These are phyloP conservation scores for Manis pentadactyla DNA, from an alignment of 2,797 vertebrate species.

Conservation along the genomic window DNA sequence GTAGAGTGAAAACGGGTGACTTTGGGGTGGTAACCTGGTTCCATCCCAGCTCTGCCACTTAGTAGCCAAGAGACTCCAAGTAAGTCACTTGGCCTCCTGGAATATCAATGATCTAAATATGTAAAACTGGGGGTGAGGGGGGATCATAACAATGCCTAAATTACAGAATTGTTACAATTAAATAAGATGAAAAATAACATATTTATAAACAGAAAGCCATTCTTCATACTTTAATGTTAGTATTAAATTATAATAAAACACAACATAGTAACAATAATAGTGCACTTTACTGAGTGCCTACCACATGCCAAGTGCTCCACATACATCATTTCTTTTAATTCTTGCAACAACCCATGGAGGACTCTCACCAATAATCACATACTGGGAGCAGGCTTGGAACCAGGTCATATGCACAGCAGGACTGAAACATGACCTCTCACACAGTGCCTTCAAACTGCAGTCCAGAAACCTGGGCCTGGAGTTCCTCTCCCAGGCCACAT, in stretches of 20 bases:
- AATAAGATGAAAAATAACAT: conserved; percentile 7
- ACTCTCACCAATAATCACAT: neutral
- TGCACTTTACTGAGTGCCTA: neutral
- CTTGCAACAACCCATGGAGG: neutral
- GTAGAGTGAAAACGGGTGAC: neutral
- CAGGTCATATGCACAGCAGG: neutral
- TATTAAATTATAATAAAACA: neutral
- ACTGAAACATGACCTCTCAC: neutral
- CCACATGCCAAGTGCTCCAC: neutral
- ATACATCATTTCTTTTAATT: conserved; percentile 11
- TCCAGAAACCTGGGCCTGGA: neutral
- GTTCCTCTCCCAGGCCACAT: neutral
- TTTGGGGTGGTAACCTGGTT: neutral
- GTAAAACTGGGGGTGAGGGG: neutral
- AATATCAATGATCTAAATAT: neutral
- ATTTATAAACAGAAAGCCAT: conserved; percentile 3
- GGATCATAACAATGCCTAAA: neutral
- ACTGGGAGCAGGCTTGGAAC: neutral
- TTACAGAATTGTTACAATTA: neutral
- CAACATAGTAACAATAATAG: neutral
- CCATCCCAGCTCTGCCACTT: neutral
- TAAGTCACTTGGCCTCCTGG: neutral
- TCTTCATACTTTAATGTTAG: neutral
- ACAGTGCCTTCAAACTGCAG: neutral
- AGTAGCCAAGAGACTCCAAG: neutral